These are phyloP conservation scores for Psilanteris sp. DNA, from an alignment of 1,140 invertebrate species.

Conservation along the genomic window DNA sequence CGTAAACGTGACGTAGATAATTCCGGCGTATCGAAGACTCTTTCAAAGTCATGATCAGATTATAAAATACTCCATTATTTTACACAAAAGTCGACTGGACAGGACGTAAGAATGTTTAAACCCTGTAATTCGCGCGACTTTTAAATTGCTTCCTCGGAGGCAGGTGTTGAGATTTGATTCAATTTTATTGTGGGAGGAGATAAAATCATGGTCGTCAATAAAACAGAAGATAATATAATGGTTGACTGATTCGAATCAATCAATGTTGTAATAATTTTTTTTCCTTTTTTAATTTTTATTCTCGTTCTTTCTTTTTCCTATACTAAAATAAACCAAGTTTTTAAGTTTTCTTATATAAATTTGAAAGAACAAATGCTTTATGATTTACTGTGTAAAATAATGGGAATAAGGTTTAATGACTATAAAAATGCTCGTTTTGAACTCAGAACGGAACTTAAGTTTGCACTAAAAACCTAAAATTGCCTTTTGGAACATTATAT, in stretches of 20 bases:
- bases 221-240: constrained; percentile 19
- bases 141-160: constrained; percentile 64
- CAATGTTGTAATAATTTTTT: constrained; percentile 12
- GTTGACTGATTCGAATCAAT: constrained; percentile 7
- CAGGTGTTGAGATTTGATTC: constrained; percentile 66
- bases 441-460: constrained; percentile 3
- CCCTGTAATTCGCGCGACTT: constrained; percentile 56
- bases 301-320: too few species aligned
- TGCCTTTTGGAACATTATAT: neutral
- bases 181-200: constrained; percentile 49
- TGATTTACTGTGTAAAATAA: too few species aligned
- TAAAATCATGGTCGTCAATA: constrained; percentile 45
- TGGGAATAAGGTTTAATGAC: too few species aligned
- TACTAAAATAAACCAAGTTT: too few species aligned
- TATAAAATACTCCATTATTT: constrained; percentile 62
- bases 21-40: constrained; percentile 30
- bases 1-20: constrained; percentile 55
- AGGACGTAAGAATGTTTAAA: constrained; percentile 43
- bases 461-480: constrained; percentile 5
- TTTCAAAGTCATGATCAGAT: constrained; percentile 55
- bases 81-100: constrained; percentile 47
- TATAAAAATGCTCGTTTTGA: constrained; percentile 14
- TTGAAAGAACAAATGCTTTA: too few species aligned
- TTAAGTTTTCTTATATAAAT: too few species aligned
- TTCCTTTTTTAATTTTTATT: too few species aligned